Percentiles rank a stretch among this genome's conserved stretches.
Evolutionary conservation across 2,888 invertebrate species (phyloP).

Genomic region (Anagyrus pseudococci): DNA sequence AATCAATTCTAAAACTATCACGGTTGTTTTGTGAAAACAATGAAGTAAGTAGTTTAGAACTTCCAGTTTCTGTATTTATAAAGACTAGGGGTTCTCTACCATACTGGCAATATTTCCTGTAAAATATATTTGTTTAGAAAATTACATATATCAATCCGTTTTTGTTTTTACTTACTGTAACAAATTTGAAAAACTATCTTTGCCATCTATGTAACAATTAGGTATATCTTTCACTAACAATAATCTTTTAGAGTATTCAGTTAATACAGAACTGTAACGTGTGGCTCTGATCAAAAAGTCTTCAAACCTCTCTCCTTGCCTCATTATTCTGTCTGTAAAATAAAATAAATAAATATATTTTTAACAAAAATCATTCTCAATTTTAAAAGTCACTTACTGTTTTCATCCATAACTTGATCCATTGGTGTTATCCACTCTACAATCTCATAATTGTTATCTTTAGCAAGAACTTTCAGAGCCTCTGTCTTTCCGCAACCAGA

Average conservation of each 20-base stretch:
- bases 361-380: conserved; percentile 5
- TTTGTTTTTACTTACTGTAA: conserved; percentile 25
- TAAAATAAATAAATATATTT: conserved; percentile 17
- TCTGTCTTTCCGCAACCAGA: conserved; percentile 86
- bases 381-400: conserved; percentile 49
- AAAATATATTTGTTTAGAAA: no score
- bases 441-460: conserved; percentile 68
- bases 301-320: conserved; percentile 74
- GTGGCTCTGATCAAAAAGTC: conserved; percentile 81
- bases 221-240: conserved; percentile 84
- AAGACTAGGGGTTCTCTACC: conserved; percentile 75
- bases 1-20: conserved; percentile 70
- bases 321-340: conserved; percentile 48
- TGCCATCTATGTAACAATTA: conserved; percentile 74
- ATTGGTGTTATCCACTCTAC: conserved; percentile 86
- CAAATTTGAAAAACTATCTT: conserved; percentile 58
- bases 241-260: conserved; percentile 62
- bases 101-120: conserved; percentile 67
- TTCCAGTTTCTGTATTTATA: conserved; percentile 74
- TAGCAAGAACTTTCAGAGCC: conserved; percentile 72
- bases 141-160: conserved; percentile 8
- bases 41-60: conserved; percentile 60
- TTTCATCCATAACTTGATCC: conserved; percentile 70
- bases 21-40: conserved; percentile 72
- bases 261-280: conserved; percentile 67